A percentile compares a stretch with the other conserved stretches of the same genome.
Conservation (phyloP, 2,888 invertebrate species). For the Thymelicus sylvestris region DNA sequence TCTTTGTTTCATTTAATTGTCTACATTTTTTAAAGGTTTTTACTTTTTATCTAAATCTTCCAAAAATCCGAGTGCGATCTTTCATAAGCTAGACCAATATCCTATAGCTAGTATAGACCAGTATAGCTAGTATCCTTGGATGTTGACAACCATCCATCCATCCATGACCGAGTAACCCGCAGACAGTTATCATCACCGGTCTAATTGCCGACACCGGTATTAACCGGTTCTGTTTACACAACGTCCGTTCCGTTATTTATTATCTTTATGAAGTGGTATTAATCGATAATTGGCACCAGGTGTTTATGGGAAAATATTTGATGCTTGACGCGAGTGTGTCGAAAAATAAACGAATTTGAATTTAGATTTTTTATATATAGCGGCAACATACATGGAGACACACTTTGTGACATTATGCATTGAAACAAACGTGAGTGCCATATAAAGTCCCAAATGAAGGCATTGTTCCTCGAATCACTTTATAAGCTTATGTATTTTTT, state of each 20-base stretch:
- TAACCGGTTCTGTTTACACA: constrained; percentile 12
- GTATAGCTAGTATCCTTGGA: no score
- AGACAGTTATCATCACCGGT: constrained; percentile 20
- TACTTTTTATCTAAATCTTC: no score
- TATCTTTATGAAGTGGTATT: not conserved
- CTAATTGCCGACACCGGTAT: constrained; percentile 3
- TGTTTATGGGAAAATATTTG: constrained; percentile 7
- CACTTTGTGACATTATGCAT: not conserved
- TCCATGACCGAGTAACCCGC: constrained; percentile 16
- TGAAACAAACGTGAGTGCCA: constrained; percentile 1
- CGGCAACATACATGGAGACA: not conserved
- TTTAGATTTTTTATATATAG: no score
- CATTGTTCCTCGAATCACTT: not conserved
- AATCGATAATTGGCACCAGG: constrained; percentile 4
- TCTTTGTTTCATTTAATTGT: no score
- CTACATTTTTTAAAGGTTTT: no score
- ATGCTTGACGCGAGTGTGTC: not conserved
- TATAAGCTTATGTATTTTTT: not conserved
- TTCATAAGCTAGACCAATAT: no score
- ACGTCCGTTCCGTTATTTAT: constrained; percentile 12
- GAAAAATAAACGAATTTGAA: no score
- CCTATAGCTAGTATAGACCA: no score
- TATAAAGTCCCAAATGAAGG: not conserved
- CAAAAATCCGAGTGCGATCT: no score
- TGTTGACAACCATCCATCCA: not conserved